phyloP scores from a whole-genome alignment of 2,113 vertebrate species.

The Calidris pygmaea region DNA sequence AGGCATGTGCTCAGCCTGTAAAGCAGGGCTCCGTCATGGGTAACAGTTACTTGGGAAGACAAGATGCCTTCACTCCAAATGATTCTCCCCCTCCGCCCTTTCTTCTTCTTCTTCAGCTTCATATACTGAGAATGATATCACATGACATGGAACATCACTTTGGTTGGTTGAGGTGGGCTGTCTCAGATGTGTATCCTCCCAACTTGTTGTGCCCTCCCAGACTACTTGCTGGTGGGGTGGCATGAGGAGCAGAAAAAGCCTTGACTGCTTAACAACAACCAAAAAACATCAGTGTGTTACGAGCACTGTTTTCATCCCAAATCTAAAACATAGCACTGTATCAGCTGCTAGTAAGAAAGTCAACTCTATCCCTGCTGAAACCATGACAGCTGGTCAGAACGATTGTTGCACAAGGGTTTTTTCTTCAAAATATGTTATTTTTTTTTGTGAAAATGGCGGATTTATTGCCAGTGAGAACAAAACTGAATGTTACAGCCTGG shows the following conservation, averaged over 20 bases:
- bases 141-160: not conserved
- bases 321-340: not conserved
- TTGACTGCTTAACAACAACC: not conserved
- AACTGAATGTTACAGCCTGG: not conserved
- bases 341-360: not conserved
- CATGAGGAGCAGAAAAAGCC: not conserved
- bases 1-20: not conserved
- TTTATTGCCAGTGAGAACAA: not conserved
- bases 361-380: not conserved
- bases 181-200: not conserved
- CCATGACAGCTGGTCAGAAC: not conserved
- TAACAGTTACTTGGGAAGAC: not conserved
- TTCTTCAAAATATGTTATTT: fast-evolving
- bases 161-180: not conserved
- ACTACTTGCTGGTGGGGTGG: not conserved
- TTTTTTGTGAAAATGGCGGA: not conserved
- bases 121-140: not conserved
- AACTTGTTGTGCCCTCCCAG: not conserved
- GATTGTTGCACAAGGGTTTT: not conserved
- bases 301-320: not conserved
- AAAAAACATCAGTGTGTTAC: not conserved
- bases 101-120: not conserved
- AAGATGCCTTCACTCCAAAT: not conserved
- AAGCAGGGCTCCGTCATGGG: not conserved
- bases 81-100: too few relatives aligned